Conservation (phyloP, 2,888 invertebrate species). For the Cepaea hortensis region DNA sequence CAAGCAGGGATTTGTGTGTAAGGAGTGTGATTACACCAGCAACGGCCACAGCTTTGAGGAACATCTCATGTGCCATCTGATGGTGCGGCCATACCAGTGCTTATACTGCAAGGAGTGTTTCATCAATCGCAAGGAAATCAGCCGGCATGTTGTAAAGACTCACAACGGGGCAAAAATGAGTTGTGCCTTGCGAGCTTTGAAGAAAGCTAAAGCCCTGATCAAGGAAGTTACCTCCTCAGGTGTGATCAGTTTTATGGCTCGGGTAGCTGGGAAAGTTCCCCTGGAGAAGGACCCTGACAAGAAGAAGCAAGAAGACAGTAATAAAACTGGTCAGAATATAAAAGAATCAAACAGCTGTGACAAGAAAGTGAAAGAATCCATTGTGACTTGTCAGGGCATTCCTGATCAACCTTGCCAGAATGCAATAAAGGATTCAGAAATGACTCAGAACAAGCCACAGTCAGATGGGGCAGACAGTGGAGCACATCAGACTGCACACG, state of each 20-base stretch:
- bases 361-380: background rate
- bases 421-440: background rate
- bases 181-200: constrained; percentile 55
- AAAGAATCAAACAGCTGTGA: background rate
- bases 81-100: constrained; percentile 55
- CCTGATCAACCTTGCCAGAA: no score
- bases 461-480: background rate
- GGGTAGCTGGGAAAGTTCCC: constrained; percentile 52
- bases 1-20: constrained; percentile 47
- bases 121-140: constrained; percentile 53
- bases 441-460: background rate
- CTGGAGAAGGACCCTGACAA: constrained; percentile 46
- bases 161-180: constrained; percentile 56
- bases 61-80: constrained; percentile 58
- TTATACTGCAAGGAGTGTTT: constrained; percentile 56
- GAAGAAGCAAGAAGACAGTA: constrained; percentile 9
- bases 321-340: background rate
- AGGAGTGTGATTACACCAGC: constrained; percentile 52
- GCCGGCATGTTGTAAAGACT: constrained; percentile 49
- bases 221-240: constrained; percentile 49
- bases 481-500: background rate
- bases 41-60: constrained; percentile 55
- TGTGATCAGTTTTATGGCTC: constrained; percentile 50
- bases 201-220: constrained; percentile 53
- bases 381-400: background rate